Conservation (phyloP, 2,113 vertebrate genomes). For the Tachuris rubrigastra region DNA sequence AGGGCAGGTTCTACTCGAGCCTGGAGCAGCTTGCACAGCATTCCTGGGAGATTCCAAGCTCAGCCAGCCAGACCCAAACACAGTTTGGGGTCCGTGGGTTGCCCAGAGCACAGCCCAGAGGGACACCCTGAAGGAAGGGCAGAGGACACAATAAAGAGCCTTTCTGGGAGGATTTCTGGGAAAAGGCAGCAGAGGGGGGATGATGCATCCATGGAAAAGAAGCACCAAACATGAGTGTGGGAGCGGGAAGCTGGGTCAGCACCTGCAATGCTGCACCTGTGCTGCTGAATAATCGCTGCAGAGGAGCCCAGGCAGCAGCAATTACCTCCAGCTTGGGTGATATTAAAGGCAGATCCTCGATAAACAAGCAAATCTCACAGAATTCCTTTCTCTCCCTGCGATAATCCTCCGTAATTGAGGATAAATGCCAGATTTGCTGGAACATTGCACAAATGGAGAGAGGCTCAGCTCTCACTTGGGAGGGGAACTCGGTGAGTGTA, state of each 20-base stretch:
- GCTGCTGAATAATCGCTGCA: neutral
- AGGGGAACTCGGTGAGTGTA: neutral
- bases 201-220: accelerated
- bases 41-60: neutral
- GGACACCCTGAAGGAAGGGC: neutral
- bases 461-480: neutral
- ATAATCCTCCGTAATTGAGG: conserved; percentile 54
- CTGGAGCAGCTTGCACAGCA: neutral
- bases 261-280: neutral
- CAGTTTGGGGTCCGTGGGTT: neutral
- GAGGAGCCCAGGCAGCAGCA: neutral
- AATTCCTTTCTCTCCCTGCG: neutral
- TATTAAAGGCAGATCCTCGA: conserved; percentile 18
- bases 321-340: conserved; percentile 50
- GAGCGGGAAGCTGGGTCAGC: neutral
- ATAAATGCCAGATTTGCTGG: conserved; percentile 23
- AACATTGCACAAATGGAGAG: neutral
- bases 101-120: neutral
- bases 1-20: neutral
- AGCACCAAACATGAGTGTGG: accelerated
- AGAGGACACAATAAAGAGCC: accelerated
- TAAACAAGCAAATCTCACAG: neutral
- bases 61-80: neutral
- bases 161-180: neutral
- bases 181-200: neutral